Evolutionary conservation across 2,888 invertebrate species (phyloP), one percentile per base, ranked within the genome.

Genomic region (Aethes cnicana): DNA sequence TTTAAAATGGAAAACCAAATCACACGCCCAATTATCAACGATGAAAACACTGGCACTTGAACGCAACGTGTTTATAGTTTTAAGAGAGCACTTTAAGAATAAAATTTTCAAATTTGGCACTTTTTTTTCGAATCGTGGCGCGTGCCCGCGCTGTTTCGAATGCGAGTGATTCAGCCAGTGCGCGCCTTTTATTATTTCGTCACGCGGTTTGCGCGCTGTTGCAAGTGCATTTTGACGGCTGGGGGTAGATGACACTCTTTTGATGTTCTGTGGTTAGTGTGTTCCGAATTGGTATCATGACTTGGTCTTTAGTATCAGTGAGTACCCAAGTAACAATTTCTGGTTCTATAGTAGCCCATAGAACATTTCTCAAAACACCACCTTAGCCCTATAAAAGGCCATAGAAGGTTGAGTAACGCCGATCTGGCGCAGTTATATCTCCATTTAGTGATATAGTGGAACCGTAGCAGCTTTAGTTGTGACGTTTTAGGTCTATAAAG

Each of bases 111-210:
- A 44, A 59, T 46, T 58, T 41, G 25, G 35, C 56, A 61, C 53
- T 58, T 54, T 60, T 62, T 60, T 67, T 64, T 59, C 58, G 63
- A 64, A 68, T 64, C 56, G 62, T 63, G 65, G 75, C 82, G 79
- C 80, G 77, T 57, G 59, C 72, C 62, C 74, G 81, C 81, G 78
- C 74, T 66, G 73, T 72, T 32, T 56, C 57, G 65, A 75, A 85
- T 88, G 88, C 70, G 77, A 62, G 60, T 63, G 62, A 58, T 65
- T 52, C 62, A 59, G 66, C 60, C 62, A 56, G 70, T 56, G 63
- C 63, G 71, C 72, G 67, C 75, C 77, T 88, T 89, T 82, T 89
- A 89, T 87, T 63, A 88, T 85, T 85, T 84, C 85, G 85, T 87
- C 82, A 84, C 85, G 88, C 81, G 74, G 59, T 48, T 52, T 83